Percentiles rank a stretch among this genome's conserved stretches.
Evolutionary conservation across 2,113 vertebrate species (phyloP).

Genomic region (Gambusia affinis): DNA sequence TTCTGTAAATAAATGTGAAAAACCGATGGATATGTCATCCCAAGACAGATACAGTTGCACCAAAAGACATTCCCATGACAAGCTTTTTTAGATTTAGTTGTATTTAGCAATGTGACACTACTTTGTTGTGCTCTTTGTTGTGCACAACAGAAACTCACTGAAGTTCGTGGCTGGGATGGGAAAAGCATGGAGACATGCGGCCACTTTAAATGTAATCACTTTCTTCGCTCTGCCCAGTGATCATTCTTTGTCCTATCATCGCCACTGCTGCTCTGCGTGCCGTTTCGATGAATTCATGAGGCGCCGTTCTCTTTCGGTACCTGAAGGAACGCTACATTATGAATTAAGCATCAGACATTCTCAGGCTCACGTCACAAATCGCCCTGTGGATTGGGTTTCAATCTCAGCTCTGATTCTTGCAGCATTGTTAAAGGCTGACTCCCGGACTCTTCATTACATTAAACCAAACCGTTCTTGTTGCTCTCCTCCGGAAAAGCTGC

Average conservation of each 20-base stretch:
- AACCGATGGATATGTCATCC: no score
- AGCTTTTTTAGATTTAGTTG: not conserved
- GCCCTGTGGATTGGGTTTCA: conserved; percentile 57
- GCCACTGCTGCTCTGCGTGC: conserved; percentile 25
- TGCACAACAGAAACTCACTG: not conserved
- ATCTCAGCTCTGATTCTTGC: conserved; percentile 41
- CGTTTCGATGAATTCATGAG: conserved; percentile 37
- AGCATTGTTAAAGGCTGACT: conserved; percentile 12
- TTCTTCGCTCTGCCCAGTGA: conserved; percentile 3
- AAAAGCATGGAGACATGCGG: no score
- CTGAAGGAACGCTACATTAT: conserved; percentile 55
- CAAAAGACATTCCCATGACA: no score
- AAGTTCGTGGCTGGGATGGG: not conserved
- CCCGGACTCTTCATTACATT: conserved; percentile 30
- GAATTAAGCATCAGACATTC: conserved; percentile 52
- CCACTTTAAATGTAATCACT: not conserved
- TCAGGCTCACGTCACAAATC: conserved; percentile 40
- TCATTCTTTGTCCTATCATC: conserved; percentile 28
- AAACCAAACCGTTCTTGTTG: conserved; percentile 17
- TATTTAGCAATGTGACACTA: not conserved
- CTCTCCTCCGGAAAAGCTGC: conserved; percentile 11
- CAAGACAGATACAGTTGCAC: no score
- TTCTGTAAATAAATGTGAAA: no score
- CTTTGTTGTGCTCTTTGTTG: not conserved
- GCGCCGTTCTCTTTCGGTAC: conserved; percentile 15